Evolutionary conservation across 2,797 vertebrate genomes (phyloP).

Genomic region (Acipenser oxyrinchus): DNA sequence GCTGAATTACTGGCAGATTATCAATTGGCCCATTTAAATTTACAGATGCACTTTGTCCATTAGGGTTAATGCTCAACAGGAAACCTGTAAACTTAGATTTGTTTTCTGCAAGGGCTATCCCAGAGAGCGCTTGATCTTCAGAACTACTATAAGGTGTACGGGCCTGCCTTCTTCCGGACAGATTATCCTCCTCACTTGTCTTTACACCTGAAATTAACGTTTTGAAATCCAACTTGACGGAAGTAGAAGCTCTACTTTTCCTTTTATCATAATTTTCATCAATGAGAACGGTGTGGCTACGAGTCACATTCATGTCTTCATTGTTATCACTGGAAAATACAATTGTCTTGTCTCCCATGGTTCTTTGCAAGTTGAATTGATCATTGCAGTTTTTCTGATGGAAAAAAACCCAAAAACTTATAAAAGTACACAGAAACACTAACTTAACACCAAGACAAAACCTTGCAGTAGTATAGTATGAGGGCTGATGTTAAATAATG

Average conservation of each 20-base stretch:
- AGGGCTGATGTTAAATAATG: not conserved
- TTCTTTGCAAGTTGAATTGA: too few species aligned
- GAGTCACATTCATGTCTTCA: slow-evolving; percentile 77
- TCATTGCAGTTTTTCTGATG: slow-evolving; percentile 31
- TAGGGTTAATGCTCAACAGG: slow-evolving; percentile 23
- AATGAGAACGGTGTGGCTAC: slow-evolving; percentile 74
- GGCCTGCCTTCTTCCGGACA: slow-evolving; percentile 4
- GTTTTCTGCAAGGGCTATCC: slow-evolving; percentile 14
- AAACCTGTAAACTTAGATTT: slow-evolving; percentile 40
- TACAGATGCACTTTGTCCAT: not conserved
- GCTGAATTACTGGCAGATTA: fast-evolving
- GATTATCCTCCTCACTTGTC: slow-evolving; percentile 12
- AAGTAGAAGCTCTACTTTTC: slow-evolving; percentile 23
- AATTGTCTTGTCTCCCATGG: slow-evolving; percentile 59
- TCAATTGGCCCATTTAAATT: not conserved
- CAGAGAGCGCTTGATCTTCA: slow-evolving; percentile 6
- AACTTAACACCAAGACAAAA: slow-evolving; percentile 2
- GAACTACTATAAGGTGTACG: slow-evolving; percentile 5
- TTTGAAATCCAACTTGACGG: slow-evolving; percentile 41
- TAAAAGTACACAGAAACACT: slow-evolving; percentile 8
- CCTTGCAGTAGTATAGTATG: not conserved
- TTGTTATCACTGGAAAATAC: slow-evolving; percentile 66
- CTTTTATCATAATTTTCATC: slow-evolving; percentile 28
- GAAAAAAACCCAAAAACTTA: not conserved
- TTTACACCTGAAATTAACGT: slow-evolving; percentile 45